A percentile compares a stretch with the other conserved stretches of the same genome.
Evolutionary conservation across 2,888 invertebrate species (phyloP).

Genomic region (Pteria penguin): DNA sequence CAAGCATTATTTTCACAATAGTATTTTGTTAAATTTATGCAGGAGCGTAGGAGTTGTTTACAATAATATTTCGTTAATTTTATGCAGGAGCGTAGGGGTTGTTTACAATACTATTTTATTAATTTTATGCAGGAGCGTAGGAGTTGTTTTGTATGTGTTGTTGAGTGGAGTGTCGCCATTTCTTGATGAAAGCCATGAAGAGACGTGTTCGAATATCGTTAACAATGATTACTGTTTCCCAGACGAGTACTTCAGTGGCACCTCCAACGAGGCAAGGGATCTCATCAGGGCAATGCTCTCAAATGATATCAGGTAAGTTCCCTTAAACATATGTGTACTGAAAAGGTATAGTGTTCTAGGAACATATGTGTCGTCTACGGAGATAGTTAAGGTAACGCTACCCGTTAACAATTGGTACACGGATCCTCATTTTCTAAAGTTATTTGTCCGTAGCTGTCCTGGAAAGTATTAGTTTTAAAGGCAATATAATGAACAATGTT

Average conservation of each 20-base stretch:
- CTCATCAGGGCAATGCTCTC: constrained; percentile 85
- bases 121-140: constrained; percentile 84
- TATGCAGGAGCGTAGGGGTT: not conserved
- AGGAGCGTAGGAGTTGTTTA: not conserved
- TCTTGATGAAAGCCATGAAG: constrained; percentile 90
- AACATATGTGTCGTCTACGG: too few species aligned
- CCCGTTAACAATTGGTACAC: too few species aligned
- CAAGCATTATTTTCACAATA: not conserved
- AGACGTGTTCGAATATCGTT: constrained; percentile 90
- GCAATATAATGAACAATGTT: too few species aligned
- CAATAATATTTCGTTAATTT: not conserved
- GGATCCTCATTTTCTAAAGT: too few species aligned
- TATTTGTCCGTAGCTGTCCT: too few species aligned
- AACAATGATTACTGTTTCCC: constrained; percentile 92
- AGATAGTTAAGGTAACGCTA: too few species aligned
- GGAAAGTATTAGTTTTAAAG: too few species aligned
- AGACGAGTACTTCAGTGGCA: constrained; percentile 87
- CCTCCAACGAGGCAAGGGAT: constrained; percentile 86
- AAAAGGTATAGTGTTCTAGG: too few species aligned
- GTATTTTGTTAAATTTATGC: not conserved
- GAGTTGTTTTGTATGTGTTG: constrained; percentile 89
- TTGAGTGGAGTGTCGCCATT: constrained; percentile 90
- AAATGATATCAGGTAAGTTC: constrained; percentile 80
- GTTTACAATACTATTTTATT: not conserved
- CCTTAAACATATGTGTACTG: too few species aligned